phyloP scores from a whole-genome alignment of 1,140 invertebrate species.

The Drosophila kohkoa region DNA sequence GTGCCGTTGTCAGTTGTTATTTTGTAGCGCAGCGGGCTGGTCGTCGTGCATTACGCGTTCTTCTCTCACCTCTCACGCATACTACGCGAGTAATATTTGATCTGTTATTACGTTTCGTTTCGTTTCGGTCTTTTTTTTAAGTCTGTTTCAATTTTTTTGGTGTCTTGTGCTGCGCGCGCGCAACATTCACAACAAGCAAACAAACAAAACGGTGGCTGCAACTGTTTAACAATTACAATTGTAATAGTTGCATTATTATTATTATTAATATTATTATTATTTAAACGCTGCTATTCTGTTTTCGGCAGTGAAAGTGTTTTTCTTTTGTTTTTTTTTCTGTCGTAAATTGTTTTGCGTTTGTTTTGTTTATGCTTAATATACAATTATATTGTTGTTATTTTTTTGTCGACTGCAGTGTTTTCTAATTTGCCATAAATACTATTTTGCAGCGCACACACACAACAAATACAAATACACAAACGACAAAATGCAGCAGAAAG shows the following conservation, averaged over 20 bases:
- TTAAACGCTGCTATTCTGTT: constrained; percentile 31
- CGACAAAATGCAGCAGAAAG: constrained; percentile 70
- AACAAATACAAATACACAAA: constrained; percentile 3
- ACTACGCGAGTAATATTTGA: constrained; percentile 26
- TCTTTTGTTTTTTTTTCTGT: constrained; percentile 23
- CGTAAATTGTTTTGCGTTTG: constrained; percentile 21
- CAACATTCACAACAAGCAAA: constrained; percentile 16
- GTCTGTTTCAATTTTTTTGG: constrained; percentile 8
- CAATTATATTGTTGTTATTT: constrained; percentile 28
- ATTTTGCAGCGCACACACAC: constrained; percentile 36
- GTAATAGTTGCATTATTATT: constrained; percentile 44
- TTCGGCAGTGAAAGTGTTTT: constrained; percentile 55
- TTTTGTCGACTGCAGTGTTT: constrained; percentile 42
- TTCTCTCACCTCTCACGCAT: constrained; percentile 24
- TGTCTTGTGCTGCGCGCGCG: constrained; percentile 47
- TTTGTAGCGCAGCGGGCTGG: constrained; percentile 65
- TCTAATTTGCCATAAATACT: constrained; percentile 33
- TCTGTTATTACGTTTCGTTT: constrained; percentile 29
- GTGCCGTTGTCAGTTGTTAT: constrained; percentile 51
- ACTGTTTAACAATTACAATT: constrained; percentile 37
- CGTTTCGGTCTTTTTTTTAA: constrained; percentile 24
- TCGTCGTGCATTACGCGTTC: constrained; percentile 58
- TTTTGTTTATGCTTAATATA: constrained; percentile 22
- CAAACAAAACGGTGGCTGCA: constrained; percentile 8
- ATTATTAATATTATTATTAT: constrained; percentile 5